phyloP scores from a whole-genome alignment of 2,113 vertebrate species.

The Sprattus sprattus region DNA sequence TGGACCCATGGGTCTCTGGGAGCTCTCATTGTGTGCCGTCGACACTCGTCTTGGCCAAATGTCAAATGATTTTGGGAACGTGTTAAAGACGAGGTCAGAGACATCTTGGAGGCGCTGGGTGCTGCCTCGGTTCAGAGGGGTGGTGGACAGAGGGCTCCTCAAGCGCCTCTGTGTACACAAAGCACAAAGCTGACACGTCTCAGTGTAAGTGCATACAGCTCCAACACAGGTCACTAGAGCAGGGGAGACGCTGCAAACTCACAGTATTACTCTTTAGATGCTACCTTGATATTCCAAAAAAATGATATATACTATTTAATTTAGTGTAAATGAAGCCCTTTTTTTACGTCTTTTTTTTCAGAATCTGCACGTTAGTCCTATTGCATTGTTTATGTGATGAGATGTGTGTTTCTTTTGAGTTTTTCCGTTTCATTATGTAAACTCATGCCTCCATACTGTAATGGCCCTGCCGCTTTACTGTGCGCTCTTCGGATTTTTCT shows the following conservation, averaged over 20 bases:
- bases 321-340: constrained; percentile 54
- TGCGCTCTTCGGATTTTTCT: constrained; percentile 47
- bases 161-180: not conserved
- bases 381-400: constrained; percentile 37
- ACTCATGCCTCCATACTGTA: constrained; percentile 58
- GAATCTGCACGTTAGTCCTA: constrained; percentile 53
- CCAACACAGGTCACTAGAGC: constrained; percentile 30
- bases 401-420: not conserved
- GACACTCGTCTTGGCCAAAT: not conserved
- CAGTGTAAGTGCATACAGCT: constrained; percentile 40
- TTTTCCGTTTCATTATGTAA: constrained; percentile 40
- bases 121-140: not conserved
- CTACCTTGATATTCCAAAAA: constrained; percentile 62
- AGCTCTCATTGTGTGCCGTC: not conserved
- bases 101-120: not conserved
- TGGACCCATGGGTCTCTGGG: not conserved
- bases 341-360: constrained; percentile 50
- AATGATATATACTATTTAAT: constrained; percentile 40
- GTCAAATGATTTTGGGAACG: not conserved
- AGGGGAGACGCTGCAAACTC: constrained; percentile 46
- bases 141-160: not conserved
- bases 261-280: constrained; percentile 61
- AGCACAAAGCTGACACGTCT: not conserved
- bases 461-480: constrained; percentile 67
- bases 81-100: not conserved